Conservation (phyloP, 1,140 invertebrate species). For the Asobara japonica region DNA sequence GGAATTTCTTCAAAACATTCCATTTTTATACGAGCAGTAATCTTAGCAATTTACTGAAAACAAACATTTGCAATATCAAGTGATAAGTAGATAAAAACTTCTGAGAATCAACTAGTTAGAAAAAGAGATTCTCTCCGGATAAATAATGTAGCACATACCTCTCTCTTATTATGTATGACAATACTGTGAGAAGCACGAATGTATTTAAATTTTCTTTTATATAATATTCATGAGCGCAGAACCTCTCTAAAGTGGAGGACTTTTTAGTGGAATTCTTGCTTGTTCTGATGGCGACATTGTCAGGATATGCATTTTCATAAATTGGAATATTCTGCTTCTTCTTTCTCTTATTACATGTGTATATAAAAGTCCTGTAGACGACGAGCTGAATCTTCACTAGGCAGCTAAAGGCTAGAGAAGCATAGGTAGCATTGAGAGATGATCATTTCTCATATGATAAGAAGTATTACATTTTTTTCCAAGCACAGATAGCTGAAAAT, state of each 20-base stretch:
- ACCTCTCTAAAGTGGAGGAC: background rate
- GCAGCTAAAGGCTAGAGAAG: background rate
- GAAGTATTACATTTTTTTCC: background rate
- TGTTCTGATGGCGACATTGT: background rate
- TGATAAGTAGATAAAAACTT: too few relatives aligned
- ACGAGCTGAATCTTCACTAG: constrained; percentile 29
- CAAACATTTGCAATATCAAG: too few relatives aligned
- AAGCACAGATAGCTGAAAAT: background rate
- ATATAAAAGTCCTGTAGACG: constrained; percentile 31
- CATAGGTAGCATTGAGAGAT: background rate
- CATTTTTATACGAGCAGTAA: too few relatives aligned
- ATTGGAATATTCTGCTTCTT: background rate
- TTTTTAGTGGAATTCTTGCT: too few relatives aligned
- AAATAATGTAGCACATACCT: background rate
- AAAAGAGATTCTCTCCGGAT: too few relatives aligned
- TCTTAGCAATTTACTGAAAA: too few relatives aligned
- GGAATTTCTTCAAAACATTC: too few relatives aligned
- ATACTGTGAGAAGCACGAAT: background rate
- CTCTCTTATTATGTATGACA: background rate
- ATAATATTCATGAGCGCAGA: background rate
- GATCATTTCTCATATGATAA: background rate
- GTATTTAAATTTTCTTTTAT: too few relatives aligned
- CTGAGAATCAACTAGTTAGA: too few relatives aligned
- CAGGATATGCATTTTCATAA: background rate
- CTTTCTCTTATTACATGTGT: background rate